Percentiles rank a stretch among this genome's conserved stretches.
phyloP scores from a whole-genome alignment of 2,113 vertebrate species.

The Ptilonorhynchus violaceus region DNA sequence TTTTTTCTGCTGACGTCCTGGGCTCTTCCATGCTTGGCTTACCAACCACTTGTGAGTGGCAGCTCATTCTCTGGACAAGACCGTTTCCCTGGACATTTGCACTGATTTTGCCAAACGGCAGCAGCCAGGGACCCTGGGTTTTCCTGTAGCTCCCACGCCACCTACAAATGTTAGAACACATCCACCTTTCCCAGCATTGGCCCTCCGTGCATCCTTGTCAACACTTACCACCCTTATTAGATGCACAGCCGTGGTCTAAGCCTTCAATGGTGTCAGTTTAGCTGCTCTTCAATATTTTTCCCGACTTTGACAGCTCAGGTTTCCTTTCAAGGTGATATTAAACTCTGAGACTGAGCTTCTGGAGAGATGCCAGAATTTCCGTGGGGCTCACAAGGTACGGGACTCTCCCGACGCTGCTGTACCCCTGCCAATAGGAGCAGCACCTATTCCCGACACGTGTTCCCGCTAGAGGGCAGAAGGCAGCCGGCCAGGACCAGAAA shows the following conservation, averaged over 20 bases:
- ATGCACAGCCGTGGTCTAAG: accelerated
- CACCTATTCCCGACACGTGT: neutral
- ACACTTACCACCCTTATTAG: neutral
- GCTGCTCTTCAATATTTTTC: neutral
- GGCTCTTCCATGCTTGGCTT: neutral
- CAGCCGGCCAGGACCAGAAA: neutral
- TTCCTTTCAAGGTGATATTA: neutral
- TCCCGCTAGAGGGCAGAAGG: neutral
- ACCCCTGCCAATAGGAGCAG: neutral
- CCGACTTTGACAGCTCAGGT: neutral
- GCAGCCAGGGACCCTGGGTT: neutral
- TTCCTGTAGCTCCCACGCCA: neutral
- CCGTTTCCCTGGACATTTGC: neutral
- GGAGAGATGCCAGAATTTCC: neutral
- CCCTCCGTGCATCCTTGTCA: neutral
- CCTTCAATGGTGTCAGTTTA: neutral
- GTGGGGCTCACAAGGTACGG: neutral
- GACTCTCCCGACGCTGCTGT: neutral
- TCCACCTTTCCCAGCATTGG: neutral
- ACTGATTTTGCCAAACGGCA: neutral
- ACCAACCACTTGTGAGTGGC: neutral
- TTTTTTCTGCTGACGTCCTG: neutral
- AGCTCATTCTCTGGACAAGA: neutral
- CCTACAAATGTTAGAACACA: neutral
- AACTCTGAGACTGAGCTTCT: neutral